A percentile compares a stretch with the other conserved stretches of the same genome.
These are phyloP conservation scores for Sitta europaea DNA, from an alignment of 2,113 vertebrate genomes.

Conservation along the genomic window DNA sequence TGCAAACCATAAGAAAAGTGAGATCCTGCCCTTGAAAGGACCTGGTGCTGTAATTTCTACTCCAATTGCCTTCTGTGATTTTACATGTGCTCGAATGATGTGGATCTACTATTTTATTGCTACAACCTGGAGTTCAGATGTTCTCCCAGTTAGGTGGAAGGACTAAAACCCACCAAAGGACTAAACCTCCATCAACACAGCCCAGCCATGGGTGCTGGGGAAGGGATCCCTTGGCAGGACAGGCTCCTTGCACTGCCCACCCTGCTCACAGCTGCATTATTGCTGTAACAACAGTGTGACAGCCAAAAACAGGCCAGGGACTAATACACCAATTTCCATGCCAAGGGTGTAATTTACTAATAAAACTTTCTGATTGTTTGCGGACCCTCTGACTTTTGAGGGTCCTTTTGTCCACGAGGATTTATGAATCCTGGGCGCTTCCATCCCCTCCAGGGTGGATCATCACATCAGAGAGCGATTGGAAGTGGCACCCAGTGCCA, in stretches of 20 bases:
- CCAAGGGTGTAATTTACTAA: neutral
- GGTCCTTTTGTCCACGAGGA: neutral
- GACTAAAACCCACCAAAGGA: neutral
- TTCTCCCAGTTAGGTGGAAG: neutral
- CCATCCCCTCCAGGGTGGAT: neutral
- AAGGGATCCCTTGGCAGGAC: neutral
- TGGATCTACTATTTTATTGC: neutral
- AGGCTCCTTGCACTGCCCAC: neutral
- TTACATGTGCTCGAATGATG: neutral
- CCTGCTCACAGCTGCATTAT: accelerated
- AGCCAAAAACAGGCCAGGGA: neutral
- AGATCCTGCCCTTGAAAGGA: neutral
- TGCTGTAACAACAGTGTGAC: neutral
- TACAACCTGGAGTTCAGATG: neutral
- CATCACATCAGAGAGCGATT: neutral
- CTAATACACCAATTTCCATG: neutral
- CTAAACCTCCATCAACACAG: neutral
- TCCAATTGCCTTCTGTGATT: neutral
- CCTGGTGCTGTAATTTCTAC: too few relatives aligned
- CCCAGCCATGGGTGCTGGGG: accelerated
- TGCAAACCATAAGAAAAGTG: neutral
- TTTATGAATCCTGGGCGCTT: neutral
- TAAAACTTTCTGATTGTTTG: neutral
- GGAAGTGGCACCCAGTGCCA: neutral
- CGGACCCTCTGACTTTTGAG: neutral